Evolutionary conservation across 1,140 invertebrate genomes (phyloP), one percentile per base, ranked within the genome.

Genomic region (Pachyrhynchus sulphureomaculatus): DNA sequence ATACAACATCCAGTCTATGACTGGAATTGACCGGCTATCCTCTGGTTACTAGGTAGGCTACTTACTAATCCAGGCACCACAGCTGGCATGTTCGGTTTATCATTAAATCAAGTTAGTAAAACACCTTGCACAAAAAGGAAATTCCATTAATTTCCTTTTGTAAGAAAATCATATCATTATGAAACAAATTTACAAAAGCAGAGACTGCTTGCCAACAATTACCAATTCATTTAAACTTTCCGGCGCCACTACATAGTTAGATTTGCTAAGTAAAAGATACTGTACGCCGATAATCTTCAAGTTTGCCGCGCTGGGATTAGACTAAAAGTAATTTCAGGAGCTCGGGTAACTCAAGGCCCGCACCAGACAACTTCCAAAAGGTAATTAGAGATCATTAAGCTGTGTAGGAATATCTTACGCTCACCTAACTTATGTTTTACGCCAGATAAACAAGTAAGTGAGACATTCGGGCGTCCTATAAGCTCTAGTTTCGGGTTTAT

Each of bases 351-450:
- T 67, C 63, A 65, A 59, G 49, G 57, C 51, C 42, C 48, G 45
- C 64, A 63, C 56, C 56, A 54, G 47, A 59, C 36, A 59, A 59
- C 45, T 59, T 59, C 56, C 47, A 59, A 59, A 58, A 51, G 57
- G 62, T 68, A 69, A 69, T 68, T 69, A 69, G 62, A 48, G 8
- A 12, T 41, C 1, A 9, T 41, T 4, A 18, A 1, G 5, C 8
- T 9, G 5, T 10, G 6, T 64, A 55, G 51, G 44, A 65, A 61
- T 69, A 69, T 69, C 66, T 65, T 18, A 48, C 57, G 60, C 24
- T 67, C 56, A 61, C 61, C 61, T 68, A 66, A 69, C 68, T 65
- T 69, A 68, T 68, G 68, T 69, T 70, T 70, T 66, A 70, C 61
- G 68, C 47, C 67, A 66, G 58, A 70, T 68, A 68, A 70, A 70